Conservation (phyloP, 2,888 invertebrate genomes). For the Brachyopa scutellaris region DNA sequence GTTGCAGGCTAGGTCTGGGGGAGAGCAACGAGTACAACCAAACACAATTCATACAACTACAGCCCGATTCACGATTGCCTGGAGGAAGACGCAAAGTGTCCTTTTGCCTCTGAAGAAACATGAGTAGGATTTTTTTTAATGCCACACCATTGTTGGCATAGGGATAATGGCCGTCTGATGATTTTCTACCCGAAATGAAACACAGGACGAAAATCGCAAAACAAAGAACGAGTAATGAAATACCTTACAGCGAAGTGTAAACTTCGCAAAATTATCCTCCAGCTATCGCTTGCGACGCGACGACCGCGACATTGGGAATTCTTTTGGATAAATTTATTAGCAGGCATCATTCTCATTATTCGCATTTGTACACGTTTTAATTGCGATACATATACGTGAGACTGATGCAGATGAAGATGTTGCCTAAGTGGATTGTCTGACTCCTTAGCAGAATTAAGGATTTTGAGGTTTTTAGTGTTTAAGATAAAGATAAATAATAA, state of each 20-base stretch:
- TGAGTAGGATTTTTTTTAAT: slow-evolving; percentile 35
- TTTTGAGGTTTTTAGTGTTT: too few relatives aligned
- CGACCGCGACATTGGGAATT: too few relatives aligned
- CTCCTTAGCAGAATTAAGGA: too few relatives aligned
- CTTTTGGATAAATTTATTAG: slow-evolving; percentile 28
- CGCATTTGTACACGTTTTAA: slow-evolving; percentile 25
- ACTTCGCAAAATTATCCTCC: slow-evolving; percentile 11
- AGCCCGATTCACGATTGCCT: slow-evolving; percentile 26
- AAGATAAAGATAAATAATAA: too few relatives aligned
- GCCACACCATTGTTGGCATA: slow-evolving; percentile 37
- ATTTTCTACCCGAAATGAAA: slow-evolving; percentile 14
- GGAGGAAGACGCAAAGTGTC: slow-evolving; percentile 46
- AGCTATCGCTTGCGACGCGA: slow-evolving; percentile 2
- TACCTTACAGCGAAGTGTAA: slow-evolving; percentile 44
- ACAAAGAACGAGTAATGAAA: slow-evolving; percentile 12
- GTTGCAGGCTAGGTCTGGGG: too few relatives aligned
- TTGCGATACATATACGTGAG: too few relatives aligned
- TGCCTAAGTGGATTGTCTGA: too few relatives aligned
- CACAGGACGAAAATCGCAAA: background rate
- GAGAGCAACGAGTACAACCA: too few relatives aligned
- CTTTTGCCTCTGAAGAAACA: background rate
- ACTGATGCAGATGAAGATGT: too few relatives aligned
- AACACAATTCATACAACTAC: background rate
- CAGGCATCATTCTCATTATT: slow-evolving; percentile 37
- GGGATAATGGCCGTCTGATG: slow-evolving; percentile 42